Evolutionary conservation across 1,140 invertebrate species (phyloP).

Genomic region (Drosophila yakuba): DNA sequence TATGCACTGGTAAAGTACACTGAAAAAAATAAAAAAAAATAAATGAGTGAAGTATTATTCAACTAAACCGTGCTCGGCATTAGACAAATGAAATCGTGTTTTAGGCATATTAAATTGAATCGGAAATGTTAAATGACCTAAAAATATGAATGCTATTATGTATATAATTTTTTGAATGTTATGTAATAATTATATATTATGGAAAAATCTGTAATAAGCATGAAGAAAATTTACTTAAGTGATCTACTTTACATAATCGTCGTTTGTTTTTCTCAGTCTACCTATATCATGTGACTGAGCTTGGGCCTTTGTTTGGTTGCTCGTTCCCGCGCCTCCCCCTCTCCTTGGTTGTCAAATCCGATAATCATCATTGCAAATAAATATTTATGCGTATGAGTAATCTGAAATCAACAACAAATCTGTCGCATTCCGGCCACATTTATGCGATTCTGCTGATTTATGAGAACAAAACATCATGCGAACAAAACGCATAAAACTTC

Average conservation of each 20-base stretch:
- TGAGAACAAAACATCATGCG: neutral
- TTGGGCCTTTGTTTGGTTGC: conserved; percentile 7
- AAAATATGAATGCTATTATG: too few species aligned
- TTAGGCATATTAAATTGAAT: neutral
- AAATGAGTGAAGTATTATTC: too few species aligned
- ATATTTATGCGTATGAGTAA: conserved; percentile 76
- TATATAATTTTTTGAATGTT: too few species aligned
- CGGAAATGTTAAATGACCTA: neutral
- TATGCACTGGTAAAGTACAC: neutral
- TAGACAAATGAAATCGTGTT: too few species aligned
- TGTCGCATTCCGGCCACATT: conserved; percentile 28
- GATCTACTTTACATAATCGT: neutral
- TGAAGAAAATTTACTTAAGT: too few species aligned
- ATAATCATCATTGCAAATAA: conserved; percentile 51
- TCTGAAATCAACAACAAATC: conserved; percentile 21
- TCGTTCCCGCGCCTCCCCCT: neutral
- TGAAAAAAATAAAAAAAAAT: too few species aligned
- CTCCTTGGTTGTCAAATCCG: neutral
- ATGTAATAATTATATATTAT: too few species aligned
- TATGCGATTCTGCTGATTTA: conserved; percentile 29
- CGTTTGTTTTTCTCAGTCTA: neutral
- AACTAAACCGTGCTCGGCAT: too few species aligned
- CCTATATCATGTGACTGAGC: conserved; percentile 49
- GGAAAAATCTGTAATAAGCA: too few species aligned
- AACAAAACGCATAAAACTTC: conserved; percentile 19